phyloP scores from a whole-genome alignment of 2,888 invertebrate genomes.

The Drosophila cognata region DNA sequence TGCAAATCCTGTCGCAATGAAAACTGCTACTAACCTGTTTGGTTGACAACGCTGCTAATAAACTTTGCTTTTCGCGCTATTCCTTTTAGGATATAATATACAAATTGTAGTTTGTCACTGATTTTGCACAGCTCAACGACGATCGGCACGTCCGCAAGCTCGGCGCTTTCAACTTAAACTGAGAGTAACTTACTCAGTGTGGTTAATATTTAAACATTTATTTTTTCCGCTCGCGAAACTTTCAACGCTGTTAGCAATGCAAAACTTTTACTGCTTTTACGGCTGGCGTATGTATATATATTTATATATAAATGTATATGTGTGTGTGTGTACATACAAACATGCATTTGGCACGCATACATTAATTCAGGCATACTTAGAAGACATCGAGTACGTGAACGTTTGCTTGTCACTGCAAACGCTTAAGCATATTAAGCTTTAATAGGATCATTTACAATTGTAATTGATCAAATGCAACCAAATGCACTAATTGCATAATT shows the following conservation, averaged over 20 bases:
- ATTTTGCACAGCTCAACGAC: conserved; percentile 10
- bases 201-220: conserved; percentile 69
- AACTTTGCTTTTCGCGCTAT: conserved; percentile 39
- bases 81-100: conserved; percentile 12
- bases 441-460: conserved; percentile 34
- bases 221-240: conserved; percentile 34
- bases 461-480: neutral
- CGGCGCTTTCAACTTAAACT: conserved; percentile 73
- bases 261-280: conserved; percentile 49
- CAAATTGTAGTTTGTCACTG: conserved; percentile 15
- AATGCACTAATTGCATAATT: conserved; percentile 20
- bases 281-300: neutral
- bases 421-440: conserved; percentile 11
- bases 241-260: conserved; percentile 29
- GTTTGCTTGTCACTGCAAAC: conserved; percentile 5
- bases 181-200: conserved; percentile 46
- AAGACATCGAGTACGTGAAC: conserved; percentile 7
- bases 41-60: conserved; percentile 27
- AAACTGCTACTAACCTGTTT: conserved; percentile 53
- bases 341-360: neutral
- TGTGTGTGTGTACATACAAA: neutral
- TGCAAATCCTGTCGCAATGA: conserved; percentile 45
- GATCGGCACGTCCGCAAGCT: conserved; percentile 60
- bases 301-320: neutral
- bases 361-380: conserved; percentile 1